phyloP scores from a whole-genome alignment of 2,113 vertebrate species.

The Stegastes partitus region DNA sequence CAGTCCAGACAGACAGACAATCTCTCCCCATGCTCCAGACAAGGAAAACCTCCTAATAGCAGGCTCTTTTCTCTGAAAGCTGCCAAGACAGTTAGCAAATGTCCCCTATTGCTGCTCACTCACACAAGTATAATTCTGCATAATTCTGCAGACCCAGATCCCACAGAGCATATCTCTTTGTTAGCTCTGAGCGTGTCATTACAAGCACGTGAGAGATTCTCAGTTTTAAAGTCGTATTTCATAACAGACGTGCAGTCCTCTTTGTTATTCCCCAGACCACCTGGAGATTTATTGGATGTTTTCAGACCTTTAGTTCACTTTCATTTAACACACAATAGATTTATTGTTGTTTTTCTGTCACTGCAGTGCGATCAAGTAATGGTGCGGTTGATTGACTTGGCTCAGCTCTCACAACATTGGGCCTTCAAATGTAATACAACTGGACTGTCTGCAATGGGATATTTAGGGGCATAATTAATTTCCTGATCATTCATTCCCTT shows the following conservation, averaged over 20 bases:
- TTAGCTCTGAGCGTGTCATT: constrained; percentile 41
- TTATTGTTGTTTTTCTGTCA: constrained; percentile 19
- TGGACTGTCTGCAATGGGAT: not conserved
- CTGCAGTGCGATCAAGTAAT: not conserved
- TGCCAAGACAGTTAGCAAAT: constrained; percentile 62
- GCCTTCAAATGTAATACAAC: constrained; percentile 1
- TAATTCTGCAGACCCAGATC: constrained; percentile 56
- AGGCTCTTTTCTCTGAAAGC: constrained; percentile 54
- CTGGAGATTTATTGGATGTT: constrained; percentile 35
- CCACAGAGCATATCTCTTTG: constrained; percentile 56
- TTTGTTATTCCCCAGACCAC: constrained; percentile 9
- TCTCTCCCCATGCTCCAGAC: constrained; percentile 68
- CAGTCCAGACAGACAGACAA: constrained; percentile 72
- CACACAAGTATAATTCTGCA: constrained; percentile 59
- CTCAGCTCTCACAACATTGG: not conserved
- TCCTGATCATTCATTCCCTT: not conserved
- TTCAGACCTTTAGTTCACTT: constrained; percentile 17
- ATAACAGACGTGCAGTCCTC: constrained; percentile 4
- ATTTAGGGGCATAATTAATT: constrained; percentile 10
- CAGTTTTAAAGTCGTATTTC: constrained; percentile 14
- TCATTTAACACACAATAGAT: constrained; percentile 10
- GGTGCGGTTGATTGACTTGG: not conserved
- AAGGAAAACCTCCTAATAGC: constrained; percentile 61
- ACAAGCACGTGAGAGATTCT: constrained; percentile 29
- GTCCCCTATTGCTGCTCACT: constrained; percentile 65